phyloP scores from a whole-genome alignment of 1,140 invertebrate species.

The Drosophila tani region DNA sequence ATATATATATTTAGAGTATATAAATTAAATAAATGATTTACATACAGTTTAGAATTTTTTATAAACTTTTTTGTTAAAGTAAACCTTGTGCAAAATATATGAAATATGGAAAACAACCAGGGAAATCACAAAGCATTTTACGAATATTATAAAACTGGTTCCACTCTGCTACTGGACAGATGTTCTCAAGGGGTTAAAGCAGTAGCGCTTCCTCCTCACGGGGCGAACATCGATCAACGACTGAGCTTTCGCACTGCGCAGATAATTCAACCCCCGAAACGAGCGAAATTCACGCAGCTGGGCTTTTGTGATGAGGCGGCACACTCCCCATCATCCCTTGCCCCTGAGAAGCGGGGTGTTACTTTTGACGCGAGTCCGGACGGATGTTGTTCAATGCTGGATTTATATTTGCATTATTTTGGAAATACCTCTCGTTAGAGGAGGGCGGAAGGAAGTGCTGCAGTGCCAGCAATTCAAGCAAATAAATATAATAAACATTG shows the following conservation, averaged over 20 bases:
- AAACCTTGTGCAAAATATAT: too few relatives aligned
- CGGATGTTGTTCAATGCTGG: slow-evolving; percentile 45
- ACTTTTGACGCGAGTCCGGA: slow-evolving; percentile 50
- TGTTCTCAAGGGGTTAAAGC: slow-evolving; percentile 16
- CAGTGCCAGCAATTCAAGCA: slow-evolving; percentile 2
- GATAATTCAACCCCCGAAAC: slow-evolving; percentile 41
- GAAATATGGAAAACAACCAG: too few relatives aligned
- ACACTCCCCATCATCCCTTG: slow-evolving; percentile 7
- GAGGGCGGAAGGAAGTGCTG: slow-evolving; percentile 24
- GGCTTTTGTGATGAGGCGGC: slow-evolving; percentile 33
- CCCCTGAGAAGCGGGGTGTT: slow-evolving; percentile 25
- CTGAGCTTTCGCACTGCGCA: slow-evolving; percentile 48
- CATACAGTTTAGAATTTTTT: too few relatives aligned
- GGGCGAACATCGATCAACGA: slow-evolving; percentile 37
- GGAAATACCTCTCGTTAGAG: background rate
- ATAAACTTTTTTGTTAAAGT: too few relatives aligned
- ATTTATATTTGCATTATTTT: slow-evolving; percentile 9
- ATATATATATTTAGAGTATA: too few relatives aligned
- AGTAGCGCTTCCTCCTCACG: slow-evolving; percentile 35
- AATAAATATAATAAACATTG: too few relatives aligned
- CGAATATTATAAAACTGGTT: slow-evolving; percentile 24
- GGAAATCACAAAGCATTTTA: background rate
- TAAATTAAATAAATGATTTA: too few relatives aligned
- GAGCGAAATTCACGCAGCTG: slow-evolving; percentile 37
- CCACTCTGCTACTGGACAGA: slow-evolving; percentile 11